Evolutionary conservation across 2,797 vertebrate genomes (phyloP), one percentile per base, ranked within the genome.

Genomic region (Rhinogobio ventralis): DNA sequence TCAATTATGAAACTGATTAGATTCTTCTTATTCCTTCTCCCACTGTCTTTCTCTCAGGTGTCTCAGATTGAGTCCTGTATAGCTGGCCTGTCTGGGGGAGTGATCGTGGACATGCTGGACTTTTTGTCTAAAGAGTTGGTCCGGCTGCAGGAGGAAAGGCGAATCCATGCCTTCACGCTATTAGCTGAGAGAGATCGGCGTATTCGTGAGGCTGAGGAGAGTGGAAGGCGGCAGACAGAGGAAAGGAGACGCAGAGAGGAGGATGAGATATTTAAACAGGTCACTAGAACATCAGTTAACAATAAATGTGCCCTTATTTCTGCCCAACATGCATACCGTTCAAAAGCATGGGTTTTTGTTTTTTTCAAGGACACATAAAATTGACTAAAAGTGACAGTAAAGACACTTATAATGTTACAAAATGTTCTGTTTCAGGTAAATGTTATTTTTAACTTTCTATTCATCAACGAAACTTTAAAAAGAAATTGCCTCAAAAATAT

Each of bases 231-330:
- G 67, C 97, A 99, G 90, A 87, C 93, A 88, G 98, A 99, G 85
- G 96, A 97, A 87, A 92, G 90, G 25, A 92, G 90, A 53, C 94
- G 96, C 28, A 92, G 85, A 60, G 96, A 98, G 78, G 96, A 97
- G 62, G 97, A 99, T 30, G 93, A 97, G 87, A 94, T 98, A 89
- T 99, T 99, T 91, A 96, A 88, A 95, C 95, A 99, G 95, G 98
- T 92, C 6, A 39, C 23, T n/a, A 66, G 7, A 60, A 60, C 4
- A 73, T 81, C 8, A 11, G 19, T 60, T 46, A 0, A 81, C 30
- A 36, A n/a, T 53, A 19, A 20, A 79, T 79, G 3, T 45, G 36
- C 33, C 33, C 11, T 69, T n/a, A 5, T 67, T 64, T 39, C 20
- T 53, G 28, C 23, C 9, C 1, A 20, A 3, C 23, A 28, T 67